Conservation (phyloP, 2,888 invertebrate genomes). For the Pecten maximus region DNA sequence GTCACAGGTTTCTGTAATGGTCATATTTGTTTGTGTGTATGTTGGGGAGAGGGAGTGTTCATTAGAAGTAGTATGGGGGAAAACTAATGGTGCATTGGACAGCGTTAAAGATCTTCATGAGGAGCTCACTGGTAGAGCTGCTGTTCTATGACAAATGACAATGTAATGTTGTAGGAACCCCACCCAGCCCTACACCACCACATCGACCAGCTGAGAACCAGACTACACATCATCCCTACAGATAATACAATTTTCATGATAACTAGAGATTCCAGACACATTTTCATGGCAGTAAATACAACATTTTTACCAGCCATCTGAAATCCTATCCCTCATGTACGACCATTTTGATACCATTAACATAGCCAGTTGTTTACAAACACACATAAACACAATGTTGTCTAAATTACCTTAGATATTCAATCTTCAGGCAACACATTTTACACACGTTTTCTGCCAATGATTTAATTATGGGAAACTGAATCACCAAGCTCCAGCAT, state of each 20-base stretch:
- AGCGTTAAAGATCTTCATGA: too few species aligned
- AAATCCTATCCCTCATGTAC: neutral
- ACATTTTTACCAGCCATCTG: neutral
- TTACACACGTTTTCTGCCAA: neutral
- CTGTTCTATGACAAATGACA: too few species aligned
- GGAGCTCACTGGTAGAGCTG: too few species aligned
- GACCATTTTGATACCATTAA: neutral
- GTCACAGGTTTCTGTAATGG: too few species aligned
- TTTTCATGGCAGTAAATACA: too few species aligned
- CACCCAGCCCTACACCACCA: neutral
- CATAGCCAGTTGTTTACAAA: slow-evolving; percentile 7
- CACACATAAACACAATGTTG: neutral
- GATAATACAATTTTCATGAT: neutral
- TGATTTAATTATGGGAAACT: slow-evolving; percentile 14
- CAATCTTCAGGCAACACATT: neutral
- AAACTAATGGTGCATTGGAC: too few species aligned
- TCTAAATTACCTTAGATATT: neutral
- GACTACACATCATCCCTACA: neutral
- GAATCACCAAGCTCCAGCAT: neutral
- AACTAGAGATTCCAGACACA: too few species aligned
- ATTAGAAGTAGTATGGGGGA: too few species aligned
- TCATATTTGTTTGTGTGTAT: too few species aligned
- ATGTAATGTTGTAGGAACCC: too few species aligned
- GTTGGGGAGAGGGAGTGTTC: too few species aligned
- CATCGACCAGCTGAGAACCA: neutral